Conservation (phyloP, 2,888 invertebrate genomes). For the Nymphalis c-album region DNA sequence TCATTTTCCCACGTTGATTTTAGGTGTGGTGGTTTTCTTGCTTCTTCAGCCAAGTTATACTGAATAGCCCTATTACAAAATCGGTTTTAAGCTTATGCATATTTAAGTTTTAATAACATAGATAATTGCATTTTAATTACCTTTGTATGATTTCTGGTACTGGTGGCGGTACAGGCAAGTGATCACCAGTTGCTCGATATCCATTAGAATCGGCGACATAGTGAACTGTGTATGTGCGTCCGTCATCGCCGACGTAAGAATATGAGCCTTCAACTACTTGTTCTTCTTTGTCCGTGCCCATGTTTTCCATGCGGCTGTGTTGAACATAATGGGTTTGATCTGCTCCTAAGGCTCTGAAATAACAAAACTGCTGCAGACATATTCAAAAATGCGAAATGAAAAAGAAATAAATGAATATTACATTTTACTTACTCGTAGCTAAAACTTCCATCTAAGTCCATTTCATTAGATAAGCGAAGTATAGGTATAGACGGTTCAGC, state of each 20-base stretch:
- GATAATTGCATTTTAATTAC: conserved; percentile 45
- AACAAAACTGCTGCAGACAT: neutral
- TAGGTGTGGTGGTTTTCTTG: conserved; percentile 65
- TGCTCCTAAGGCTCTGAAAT: conserved; percentile 68
- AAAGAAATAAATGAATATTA: neutral
- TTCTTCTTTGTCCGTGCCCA: conserved; percentile 81
- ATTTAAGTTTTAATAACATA: neutral
- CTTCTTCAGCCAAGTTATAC: conserved; percentile 76
- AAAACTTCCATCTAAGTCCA: conserved; percentile 80
- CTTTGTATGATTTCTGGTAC: conserved; percentile 86
- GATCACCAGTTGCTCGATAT: conserved; percentile 88
- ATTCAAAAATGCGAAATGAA: neutral
- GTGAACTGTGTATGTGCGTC: conserved; percentile 82
- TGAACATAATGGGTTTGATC: conserved; percentile 80
- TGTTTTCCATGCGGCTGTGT: conserved; percentile 80
- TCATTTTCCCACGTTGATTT: conserved; percentile 64
- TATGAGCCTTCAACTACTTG: conserved; percentile 84
- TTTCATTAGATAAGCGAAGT: conserved; percentile 77
- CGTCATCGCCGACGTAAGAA: conserved; percentile 83
- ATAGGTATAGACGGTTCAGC: conserved; percentile 78
- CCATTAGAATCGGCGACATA: conserved; percentile 90
- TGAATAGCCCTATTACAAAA: conserved; percentile 65
- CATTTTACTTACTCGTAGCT: conserved; percentile 75
- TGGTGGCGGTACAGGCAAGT: conserved; percentile 88
- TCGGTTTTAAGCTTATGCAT: conserved; percentile 6